Base-by-base conservation (phyloP, 2,888 invertebrate species). In the Lasius fuliginosus region DNA sequence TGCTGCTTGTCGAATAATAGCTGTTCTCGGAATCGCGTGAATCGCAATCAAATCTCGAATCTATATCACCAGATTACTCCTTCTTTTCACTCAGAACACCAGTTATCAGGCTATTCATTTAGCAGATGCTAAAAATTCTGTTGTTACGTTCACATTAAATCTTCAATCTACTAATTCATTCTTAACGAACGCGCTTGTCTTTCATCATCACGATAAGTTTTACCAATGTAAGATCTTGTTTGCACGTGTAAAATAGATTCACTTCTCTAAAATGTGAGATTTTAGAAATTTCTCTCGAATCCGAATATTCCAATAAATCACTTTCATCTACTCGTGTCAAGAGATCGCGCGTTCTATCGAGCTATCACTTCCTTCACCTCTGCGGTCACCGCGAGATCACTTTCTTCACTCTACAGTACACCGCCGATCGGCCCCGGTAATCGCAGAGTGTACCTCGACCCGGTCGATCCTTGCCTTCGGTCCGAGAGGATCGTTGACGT, bases 401-500 rank as follows among this genome's bases (percentile, higher is more conserved):
- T 75, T 73, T 82, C 82, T 36, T 75, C 75, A 75, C 75, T 64
- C 82, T 82, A 49, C 12, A 40, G 30, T n/a, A 64, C 30, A 64
- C 64, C 30, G 53, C 40, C 64, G 75, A 56, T 27, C 75, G 82
- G 40, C 46, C 75, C 62, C 82, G 87, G 75, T 86, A 53, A 79
- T 64, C 67, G 64, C 67, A 74, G 60, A 74, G 85, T 67, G 77
- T 86, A 83, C 62, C 49, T 46, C 67, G 67, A 77, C 89, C 81
- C 87, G 89, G 71, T 74, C 87, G 88, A 84, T 87, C 88, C 86
- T 88, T 83, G 46, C 82, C 84, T 82, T 83, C 82, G 56, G 88
- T 81, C 85, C 89, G 65, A 84, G 90, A 85, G 90, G 90, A 90
- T 89, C 90, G 88, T 90, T 89, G 90, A 90, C 88, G 90, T 88